Base-by-base conservation (phyloP, 2,888 invertebrate species). In the Protodeltote pygarga region DNA sequence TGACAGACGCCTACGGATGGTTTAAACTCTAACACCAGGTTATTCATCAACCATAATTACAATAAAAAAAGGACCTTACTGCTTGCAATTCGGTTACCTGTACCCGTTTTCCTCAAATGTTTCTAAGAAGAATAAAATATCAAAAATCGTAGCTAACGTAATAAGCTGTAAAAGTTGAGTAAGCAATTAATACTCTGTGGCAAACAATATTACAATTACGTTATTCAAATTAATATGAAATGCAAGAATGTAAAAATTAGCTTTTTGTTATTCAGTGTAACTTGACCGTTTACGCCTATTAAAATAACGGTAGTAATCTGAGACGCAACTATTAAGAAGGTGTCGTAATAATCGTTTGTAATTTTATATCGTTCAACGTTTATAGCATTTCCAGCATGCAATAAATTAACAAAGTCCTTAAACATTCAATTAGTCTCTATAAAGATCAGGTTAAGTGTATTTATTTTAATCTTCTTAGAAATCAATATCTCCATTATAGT, bases 211-310 rank as follows among this genome's bases (percentile, higher is more conserved):
- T 46, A 38, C 29, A 48, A 44, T 28, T 40, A 5, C 8, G 10
- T 17, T 46, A 38, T 34, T 40, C 6, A 45, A 50, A 64, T n/a
- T n/a, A n/a, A 52, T 60, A 53, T 41, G 45, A 53, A 65, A 49
- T 42, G 23, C 17, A 50, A 28, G 11, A 46, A 46, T 50, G 58
- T 33, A 42, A 51, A 73, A 69, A 63, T 59, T 52, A 40, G 50
- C 41, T 39, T 60, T 58, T 47, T 40, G 41, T 57, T 57, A 58
- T 48, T 47, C 51, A 54, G 32, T 73, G 79, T 71, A 77, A 81
- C 47, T 54, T 66, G 68, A 77, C 55, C 70, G 62, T 73, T 72
- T 72, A 74, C 73, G 75, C 62, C 63, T 79, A 75, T 78, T 81
- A 77, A 71, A 72, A 77, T 71, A 73, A 61, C 71, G 50, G 71